A percentile compares a stretch with the other conserved stretches of the same genome.
phyloP scores from a whole-genome alignment of 2,888 invertebrate genomes.

The Drosophila anomalata region DNA sequence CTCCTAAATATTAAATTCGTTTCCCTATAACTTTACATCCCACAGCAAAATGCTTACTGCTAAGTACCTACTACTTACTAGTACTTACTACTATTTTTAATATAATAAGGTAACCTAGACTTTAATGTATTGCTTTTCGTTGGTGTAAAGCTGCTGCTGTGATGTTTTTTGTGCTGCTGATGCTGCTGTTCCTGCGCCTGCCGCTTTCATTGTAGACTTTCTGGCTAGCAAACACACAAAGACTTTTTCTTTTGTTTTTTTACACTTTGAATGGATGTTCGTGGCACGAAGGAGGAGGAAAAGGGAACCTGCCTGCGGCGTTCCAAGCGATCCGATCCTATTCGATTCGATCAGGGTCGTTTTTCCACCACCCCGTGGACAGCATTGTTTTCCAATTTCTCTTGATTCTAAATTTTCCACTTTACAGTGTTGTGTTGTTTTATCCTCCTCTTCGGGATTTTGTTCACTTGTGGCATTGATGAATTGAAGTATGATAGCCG shows the following conservation, averaged over 20 bases:
- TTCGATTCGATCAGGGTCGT: constrained; percentile 37
- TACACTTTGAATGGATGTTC: background rate
- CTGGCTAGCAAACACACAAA: constrained; percentile 1
- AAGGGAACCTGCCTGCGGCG: constrained; percentile 4
- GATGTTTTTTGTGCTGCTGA: too few species aligned
- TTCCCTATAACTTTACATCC: too few species aligned
- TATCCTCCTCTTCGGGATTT: constrained; percentile 22
- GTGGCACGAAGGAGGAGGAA: background rate
- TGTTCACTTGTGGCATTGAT: constrained; percentile 64
- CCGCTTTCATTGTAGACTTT: background rate
- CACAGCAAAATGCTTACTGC: too few species aligned
- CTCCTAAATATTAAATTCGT: too few species aligned
- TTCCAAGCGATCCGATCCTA: constrained; percentile 23
- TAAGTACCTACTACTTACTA: too few species aligned
- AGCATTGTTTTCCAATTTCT: constrained; percentile 26
- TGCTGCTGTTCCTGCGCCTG: too few species aligned
- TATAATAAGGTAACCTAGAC: too few species aligned
- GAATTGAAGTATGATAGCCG: constrained; percentile 77
- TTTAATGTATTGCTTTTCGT: too few species aligned
- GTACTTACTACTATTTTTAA: too few species aligned
- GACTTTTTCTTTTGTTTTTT: background rate
- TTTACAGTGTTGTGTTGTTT: constrained; percentile 13
- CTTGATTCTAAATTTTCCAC: constrained; percentile 3
- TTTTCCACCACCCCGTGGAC: constrained; percentile 34
- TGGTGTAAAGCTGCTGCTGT: too few species aligned